Evolutionary conservation across 1,140 invertebrate genomes (phyloP), one percentile per base, ranked within the genome.

Genomic region (Brachionus paranguensis): DNA sequence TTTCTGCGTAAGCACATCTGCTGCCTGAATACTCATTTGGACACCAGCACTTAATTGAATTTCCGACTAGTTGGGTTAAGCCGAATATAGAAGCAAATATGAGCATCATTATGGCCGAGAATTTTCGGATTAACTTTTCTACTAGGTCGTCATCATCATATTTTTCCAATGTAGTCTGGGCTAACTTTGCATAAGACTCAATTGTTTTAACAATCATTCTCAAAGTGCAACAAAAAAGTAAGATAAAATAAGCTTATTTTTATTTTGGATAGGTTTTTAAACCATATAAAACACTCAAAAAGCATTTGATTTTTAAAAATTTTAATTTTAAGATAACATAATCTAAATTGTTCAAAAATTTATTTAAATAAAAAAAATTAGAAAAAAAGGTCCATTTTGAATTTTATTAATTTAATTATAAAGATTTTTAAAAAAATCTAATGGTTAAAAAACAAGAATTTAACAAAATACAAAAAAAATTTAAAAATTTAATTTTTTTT

Each of bases 31-130:
- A 79, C n/a, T 79, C 76, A 53, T 79, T 79, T 24, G 37, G 24
- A 43, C 76, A 79, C 76, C 76, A 79, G 20, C 76, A 79, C 43
- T 79, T 3, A 0, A 79, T 53, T 17, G 76, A 47, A 8, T 79
- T 53, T 10, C 76, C 76, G 10, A 79, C 76, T n/a, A 79, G 45
- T 17, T 79, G 76, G 43, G 2, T 20, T 0, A 79, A n/a, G n/a
- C 76, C 37, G 14, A 79, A 41, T 33, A 79, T 12, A 1, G 45
- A 17, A 3, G 76, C 76, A 41, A 79, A 79, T 29, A 50, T 6
- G 14, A 53, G 4, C 76, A 79, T 79, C 14, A 79, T 79, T 12
- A 79, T 79, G 8, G 76, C 76, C 7, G 76, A 79, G 20, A 79
- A 79, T 53, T 64, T 53, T 10, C 76, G 41, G 7, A 53, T 20